phyloP scores from a whole-genome alignment of 2,113 vertebrate genomes.

The Sinocyclocheilus maitianheensis region DNA sequence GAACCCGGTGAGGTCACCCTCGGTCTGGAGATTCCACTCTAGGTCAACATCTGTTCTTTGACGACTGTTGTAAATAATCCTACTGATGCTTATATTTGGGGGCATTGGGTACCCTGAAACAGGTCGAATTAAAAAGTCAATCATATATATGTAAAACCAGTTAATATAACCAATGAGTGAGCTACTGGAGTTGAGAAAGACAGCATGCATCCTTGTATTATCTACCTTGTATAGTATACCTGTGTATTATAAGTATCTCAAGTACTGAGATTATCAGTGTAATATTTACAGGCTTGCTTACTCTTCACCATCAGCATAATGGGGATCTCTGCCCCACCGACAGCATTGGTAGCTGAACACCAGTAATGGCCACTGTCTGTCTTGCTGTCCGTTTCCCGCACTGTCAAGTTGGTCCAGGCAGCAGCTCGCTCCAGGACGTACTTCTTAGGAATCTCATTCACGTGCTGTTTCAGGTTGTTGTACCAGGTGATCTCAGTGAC shows the following conservation, averaged over 20 bases:
- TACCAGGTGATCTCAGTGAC: constrained; percentile 80
- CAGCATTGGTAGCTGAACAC: constrained; percentile 80
- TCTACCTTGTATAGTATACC: background rate
- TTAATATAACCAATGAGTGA: background rate
- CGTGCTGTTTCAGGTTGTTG: constrained; percentile 73
- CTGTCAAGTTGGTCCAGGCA: constrained; percentile 78
- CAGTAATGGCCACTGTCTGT: constrained; percentile 80
- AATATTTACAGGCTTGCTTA: constrained; percentile 64
- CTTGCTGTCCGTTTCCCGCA: constrained; percentile 75
- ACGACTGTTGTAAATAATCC: constrained; percentile 73
- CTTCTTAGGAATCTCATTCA: constrained; percentile 70
- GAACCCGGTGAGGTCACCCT: constrained; percentile 81
- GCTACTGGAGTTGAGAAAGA: background rate
- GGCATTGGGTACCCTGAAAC: constrained; percentile 82
- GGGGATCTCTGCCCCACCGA: constrained; percentile 80
- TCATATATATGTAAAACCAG: background rate
- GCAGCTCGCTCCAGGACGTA: constrained; percentile 76
- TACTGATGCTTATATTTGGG: constrained; percentile 85
- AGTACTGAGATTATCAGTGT: no score
- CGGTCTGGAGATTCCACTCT: constrained; percentile 77
- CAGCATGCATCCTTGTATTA: background rate
- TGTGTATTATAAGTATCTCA: no score
- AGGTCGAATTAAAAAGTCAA: background rate
- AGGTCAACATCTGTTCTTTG: constrained; percentile 82
- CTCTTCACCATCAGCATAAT: constrained; percentile 82